phyloP scores from a whole-genome alignment of 92 coral and sea anemone genomes.

The Epizoanthus stellaris region DNA sequence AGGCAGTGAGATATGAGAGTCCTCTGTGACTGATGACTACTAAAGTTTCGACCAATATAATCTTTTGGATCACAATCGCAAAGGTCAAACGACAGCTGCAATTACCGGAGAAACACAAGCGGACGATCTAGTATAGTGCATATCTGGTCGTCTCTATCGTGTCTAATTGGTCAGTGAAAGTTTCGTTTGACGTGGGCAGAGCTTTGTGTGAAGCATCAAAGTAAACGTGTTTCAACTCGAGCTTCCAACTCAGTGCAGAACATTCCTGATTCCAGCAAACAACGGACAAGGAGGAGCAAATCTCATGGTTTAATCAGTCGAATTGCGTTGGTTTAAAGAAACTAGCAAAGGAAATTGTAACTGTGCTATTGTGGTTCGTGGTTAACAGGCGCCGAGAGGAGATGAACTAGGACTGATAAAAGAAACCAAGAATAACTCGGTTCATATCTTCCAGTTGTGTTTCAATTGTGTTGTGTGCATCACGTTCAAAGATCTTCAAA shows the following conservation, averaged over 20 bases:
- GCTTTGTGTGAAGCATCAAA: neutral
- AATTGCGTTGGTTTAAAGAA: neutral
- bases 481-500: neutral
- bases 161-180: neutral
- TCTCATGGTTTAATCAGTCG: neutral
- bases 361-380: neutral
- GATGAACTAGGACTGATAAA: neutral
- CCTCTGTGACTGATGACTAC: neutral
- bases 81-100: conserved; percentile 23
- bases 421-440: no score
- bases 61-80: neutral
- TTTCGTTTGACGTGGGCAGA: neutral
- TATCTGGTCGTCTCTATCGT: conserved; percentile 25
- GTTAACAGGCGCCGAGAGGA: neutral
- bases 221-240: no score
- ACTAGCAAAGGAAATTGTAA: neutral
- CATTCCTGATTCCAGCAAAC: neutral
- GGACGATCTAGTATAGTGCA: neutral
- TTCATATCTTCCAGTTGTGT: no score
- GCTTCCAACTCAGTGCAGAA: no score
- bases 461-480: no score
- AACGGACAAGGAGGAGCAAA: neutral
- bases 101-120: conserved; percentile 3
- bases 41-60: neutral
- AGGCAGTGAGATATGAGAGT: neutral